Evolutionary conservation across 2,888 invertebrate genomes (phyloP), one percentile per base, ranked within the genome.

Genomic region (Pachymerium ferrugineum): DNA sequence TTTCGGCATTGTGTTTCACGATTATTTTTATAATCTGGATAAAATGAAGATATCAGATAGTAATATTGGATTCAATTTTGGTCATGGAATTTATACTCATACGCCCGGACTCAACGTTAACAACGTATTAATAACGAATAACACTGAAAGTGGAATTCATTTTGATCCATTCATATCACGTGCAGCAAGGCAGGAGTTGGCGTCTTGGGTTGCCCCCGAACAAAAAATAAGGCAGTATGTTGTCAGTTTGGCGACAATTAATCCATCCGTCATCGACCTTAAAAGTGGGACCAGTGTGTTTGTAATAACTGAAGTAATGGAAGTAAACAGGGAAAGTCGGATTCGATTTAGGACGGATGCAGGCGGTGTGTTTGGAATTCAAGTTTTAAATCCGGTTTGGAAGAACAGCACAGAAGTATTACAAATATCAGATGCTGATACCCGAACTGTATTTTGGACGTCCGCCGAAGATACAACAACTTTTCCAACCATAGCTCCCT

Each of bases 61-160:
- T n/a, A 22, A 0, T n/a, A 12, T 22, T 25, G 28, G 12, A 28
- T 25, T n/a, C 0, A 96, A 96, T 80, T 87, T 87, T 78, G 93
- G 94, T 3, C 93, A 93, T 79, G 97, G 97, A 10, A 89, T 97
- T 10, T 90, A 92, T 80, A 88, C 96, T 75, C 92, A 94, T 79
- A 93, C 94, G 82, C 85, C 97, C 29, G 95, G 95, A 19, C 78
- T 85, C 29, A 79, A 81, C 5, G 78, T 85, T 3, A 79, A 80
- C 79, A 90, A 91, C 75, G 90, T 92, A 6, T 84, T 86, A 0
- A 89, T 97, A 75, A 90, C 91, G 80, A 90, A 91, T 77, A 98
- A 97, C 81, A 87, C 87, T 35, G 85, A 89, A 74, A 91, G 94
- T 42, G 99, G 98, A 0, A 90, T 99, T 77, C 89, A 91, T 73